Percentiles rank a stretch among this genome's conserved stretches.
These are phyloP conservation scores for Gambusia affinis DNA, from an alignment of 2,113 vertebrate species.

Conservation along the genomic window DNA sequence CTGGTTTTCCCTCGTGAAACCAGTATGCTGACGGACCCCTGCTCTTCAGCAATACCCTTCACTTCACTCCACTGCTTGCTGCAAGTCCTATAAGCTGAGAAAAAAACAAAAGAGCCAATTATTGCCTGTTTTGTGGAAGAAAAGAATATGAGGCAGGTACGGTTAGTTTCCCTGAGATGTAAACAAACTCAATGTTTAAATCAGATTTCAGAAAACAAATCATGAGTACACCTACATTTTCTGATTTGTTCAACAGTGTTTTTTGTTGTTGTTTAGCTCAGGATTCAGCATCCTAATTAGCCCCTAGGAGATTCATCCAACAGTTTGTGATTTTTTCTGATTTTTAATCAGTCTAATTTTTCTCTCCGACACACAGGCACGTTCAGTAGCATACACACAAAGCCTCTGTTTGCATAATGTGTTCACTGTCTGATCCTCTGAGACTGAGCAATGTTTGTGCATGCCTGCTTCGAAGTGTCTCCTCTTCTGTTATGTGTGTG, in stretches of 20 bases:
- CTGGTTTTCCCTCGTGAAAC: constrained; percentile 51
- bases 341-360: constrained; percentile 81
- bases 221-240: constrained; percentile 54
- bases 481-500: constrained; percentile 26
- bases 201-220: constrained; percentile 45
- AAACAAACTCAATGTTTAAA: constrained; percentile 46
- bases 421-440: constrained; percentile 75
- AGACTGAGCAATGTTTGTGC: constrained; percentile 75
- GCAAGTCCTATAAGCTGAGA: neutral
- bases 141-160: constrained; percentile 14
- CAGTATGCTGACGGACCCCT: constrained; percentile 34
- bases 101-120: constrained; percentile 7
- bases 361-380: constrained; percentile 74
- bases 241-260: constrained; percentile 70
- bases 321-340: constrained; percentile 78
- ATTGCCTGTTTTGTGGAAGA: constrained; percentile 33
- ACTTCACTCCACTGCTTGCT: constrained; percentile 16
- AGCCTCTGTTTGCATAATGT: constrained; percentile 79
- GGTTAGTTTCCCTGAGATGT: constrained; percentile 36
- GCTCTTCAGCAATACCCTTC: constrained; percentile 25
- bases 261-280: constrained; percentile 50
- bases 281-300: constrained; percentile 77
- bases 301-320: constrained; percentile 78
- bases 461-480: constrained; percentile 62
- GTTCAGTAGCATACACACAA: constrained; percentile 65